Conservation (phyloP, 2,113 vertebrate genomes). For the Saccopteryx bilineata region DNA sequence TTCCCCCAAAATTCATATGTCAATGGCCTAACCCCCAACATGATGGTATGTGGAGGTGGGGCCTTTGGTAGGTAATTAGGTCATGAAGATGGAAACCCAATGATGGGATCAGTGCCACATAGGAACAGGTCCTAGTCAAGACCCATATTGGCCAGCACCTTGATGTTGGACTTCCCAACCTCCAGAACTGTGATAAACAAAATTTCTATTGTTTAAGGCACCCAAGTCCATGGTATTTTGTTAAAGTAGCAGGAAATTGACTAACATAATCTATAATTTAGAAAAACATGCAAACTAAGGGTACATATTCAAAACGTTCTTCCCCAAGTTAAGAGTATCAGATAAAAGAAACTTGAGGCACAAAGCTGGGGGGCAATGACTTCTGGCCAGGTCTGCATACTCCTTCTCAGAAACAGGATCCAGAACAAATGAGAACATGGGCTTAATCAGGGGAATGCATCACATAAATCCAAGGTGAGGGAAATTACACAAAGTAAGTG, state of each 20-base stretch:
- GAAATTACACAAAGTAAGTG: not conserved
- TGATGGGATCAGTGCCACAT: not conserved
- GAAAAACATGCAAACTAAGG: not conserved
- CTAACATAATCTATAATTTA: not conserved
- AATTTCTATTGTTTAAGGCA: not conserved
- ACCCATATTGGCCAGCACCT: not conserved
- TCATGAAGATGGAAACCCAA: not conserved
- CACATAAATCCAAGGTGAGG: not conserved
- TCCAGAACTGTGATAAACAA: not conserved
- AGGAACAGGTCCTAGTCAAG: not conserved
- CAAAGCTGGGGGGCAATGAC: not conserved
- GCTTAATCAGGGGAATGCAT: not conserved
- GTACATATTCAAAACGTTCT: not conserved
- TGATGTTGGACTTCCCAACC: not conserved
- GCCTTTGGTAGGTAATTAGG: not conserved
- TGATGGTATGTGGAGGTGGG: no score
- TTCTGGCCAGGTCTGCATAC: not conserved
- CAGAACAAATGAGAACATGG: not conserved
- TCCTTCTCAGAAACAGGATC: not conserved
- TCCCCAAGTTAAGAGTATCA: not conserved
- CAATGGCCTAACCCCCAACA: not conserved
- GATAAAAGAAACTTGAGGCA: not conserved
- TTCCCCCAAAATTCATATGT: not conserved
- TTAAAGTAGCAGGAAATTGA: not conserved
- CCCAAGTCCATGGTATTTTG: not conserved